Percentiles rank a stretch among this genome's conserved stretches.
Evolutionary conservation across 2,888 invertebrate genomes (phyloP).

Genomic region (Parnassius apollo): DNA sequence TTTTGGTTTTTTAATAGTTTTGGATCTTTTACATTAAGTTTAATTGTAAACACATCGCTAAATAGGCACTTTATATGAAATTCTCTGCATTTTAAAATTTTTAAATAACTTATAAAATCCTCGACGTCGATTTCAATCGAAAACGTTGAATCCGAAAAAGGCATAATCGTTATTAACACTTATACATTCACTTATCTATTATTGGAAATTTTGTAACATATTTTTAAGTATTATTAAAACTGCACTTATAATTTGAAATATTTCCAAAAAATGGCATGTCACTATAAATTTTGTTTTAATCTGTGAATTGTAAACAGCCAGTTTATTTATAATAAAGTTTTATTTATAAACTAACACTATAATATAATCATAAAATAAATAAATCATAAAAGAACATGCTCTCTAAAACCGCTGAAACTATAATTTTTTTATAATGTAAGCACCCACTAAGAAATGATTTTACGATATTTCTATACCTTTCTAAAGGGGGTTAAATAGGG

Average conservation of each 20-base stretch:
- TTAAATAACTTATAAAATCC: slow-evolving; percentile 49
- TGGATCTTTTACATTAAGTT: slow-evolving; percentile 49
- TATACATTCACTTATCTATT: no score
- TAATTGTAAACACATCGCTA: slow-evolving; percentile 55
- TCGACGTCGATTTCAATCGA: slow-evolving; percentile 60
- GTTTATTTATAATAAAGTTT: slow-evolving; percentile 1
- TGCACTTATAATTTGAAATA: slow-evolving; percentile 31
- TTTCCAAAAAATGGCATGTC: slow-evolving; percentile 23
- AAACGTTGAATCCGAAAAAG: slow-evolving; percentile 63
- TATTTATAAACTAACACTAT: no score
- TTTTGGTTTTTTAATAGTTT: slow-evolving; percentile 34
- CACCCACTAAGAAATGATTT: no score
- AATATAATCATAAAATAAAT: no score
- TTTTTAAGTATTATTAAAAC: slow-evolving; percentile 15
- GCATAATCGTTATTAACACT: slow-evolving; percentile 43
- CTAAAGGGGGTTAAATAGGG: no score
- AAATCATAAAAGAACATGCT: no score
- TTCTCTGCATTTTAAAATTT: slow-evolving; percentile 45
- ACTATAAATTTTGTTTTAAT: slow-evolving; percentile 6
- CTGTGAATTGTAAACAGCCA: background rate
- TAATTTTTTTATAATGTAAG: no score
- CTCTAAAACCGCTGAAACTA: no score
- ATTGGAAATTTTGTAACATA: no score
- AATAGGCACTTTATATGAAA: slow-evolving; percentile 54
- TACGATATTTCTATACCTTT: no score